Evolutionary conservation across 2,113 vertebrate species (phyloP), one percentile per base, ranked within the genome.

Genomic region (Brachirus orientalis): DNA sequence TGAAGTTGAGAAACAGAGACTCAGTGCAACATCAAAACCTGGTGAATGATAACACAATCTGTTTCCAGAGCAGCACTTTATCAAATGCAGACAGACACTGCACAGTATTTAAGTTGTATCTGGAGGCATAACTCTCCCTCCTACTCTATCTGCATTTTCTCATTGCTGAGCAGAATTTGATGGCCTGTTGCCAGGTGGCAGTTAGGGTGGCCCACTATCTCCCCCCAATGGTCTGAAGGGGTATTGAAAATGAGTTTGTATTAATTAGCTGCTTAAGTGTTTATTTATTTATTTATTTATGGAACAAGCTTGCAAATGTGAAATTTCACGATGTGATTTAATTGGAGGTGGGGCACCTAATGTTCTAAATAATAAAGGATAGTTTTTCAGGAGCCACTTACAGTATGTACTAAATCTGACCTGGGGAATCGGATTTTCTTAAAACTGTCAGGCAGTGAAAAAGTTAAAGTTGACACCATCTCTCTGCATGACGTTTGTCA

Each of bases 211-310:
- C 61, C 20, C 77, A 72, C 64, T 46, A 77, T 57, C 77, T 54
- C 88, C 83, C 82, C 58, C 89, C 87, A 83, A 33, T 66, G 89
- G 75, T 48, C 9, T 4, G 4, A 35, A 11, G 53, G 33, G 41
- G 69, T 69, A 86, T 17, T 84, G 65, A 54, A 28, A 70, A 20
- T 17, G 5, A 12, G 9, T 4, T 8, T 2, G 6, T 7, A 16
- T 52, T 14, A 14, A n/a, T n/a, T 41, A 47, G 47, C 20, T 48
- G 46, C 50, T 14, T 37, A 44, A 5, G 38, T 40, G 2, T 28
- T 1, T 28, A 28, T 28, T 1, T 28, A 28, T 28, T 28, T 28
- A 28, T 28, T 28, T 28, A 28, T 28, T 2, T 28, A n/a, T n/a
- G n/a, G n/a, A n/a, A n/a, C n/a, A n/a, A n/a, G n/a, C n/a, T n/a